Conservation (phyloP, 2,888 invertebrate genomes). For the Apamea anceps region DNA sequence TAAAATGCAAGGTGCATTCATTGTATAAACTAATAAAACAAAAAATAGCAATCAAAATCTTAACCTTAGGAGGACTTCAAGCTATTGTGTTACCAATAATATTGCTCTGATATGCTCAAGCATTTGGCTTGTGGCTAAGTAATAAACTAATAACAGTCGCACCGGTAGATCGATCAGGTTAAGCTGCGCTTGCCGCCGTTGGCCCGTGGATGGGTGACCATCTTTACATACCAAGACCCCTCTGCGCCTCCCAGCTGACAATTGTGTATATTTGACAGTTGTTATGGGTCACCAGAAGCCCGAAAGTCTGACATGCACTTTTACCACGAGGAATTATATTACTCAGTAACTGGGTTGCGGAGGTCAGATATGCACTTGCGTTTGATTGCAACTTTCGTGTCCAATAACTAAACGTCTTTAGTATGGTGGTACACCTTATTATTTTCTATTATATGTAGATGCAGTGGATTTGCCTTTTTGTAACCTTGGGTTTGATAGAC, state of each 20-base stretch:
- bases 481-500: background rate
- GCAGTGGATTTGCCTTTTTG: background rate
- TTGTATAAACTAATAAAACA: background rate
- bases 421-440: background rate
- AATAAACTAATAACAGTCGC: background rate
- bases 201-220: background rate
- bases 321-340: background rate
- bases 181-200: background rate
- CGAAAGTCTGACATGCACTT: too few species aligned
- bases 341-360: background rate
- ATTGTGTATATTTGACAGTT: too few species aligned
- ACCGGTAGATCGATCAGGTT: background rate
- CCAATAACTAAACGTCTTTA: background rate
- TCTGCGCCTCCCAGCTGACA: background rate
- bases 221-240: background rate
- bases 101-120: background rate
- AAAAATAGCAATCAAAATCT: background rate
- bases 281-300: too few species aligned
- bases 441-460: background rate
- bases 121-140: background rate
- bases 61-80: too few species aligned
- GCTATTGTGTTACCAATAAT: conserved; percentile 3
- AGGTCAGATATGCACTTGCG: background rate
- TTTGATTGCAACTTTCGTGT: background rate
- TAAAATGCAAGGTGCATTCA: too few species aligned